Percentiles rank a stretch among this genome's conserved stretches.
Evolutionary conservation across 2,797 vertebrate genomes (phyloP).

Genomic region (Sebastiscus albofasciatus): DNA sequence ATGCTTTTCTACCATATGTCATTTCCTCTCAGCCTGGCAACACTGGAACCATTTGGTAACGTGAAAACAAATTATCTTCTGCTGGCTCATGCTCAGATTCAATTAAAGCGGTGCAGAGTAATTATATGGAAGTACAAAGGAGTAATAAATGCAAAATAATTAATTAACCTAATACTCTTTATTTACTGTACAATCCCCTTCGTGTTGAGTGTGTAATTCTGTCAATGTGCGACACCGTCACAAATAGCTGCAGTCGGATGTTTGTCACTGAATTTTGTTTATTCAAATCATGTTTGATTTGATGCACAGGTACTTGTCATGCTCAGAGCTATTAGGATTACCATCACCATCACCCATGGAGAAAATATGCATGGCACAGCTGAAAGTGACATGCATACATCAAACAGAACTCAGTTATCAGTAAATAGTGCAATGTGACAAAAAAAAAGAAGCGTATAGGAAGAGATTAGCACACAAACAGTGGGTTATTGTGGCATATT

Average conservation of each 20-base stretch:
- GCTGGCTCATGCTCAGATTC: conserved; percentile 95
- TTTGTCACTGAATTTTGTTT: conserved; percentile 10
- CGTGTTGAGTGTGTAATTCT: conserved; percentile 89
- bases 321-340: conserved; percentile 30
- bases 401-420: conserved; percentile 5
- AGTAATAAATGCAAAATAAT: conserved; percentile 98
- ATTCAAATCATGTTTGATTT: conserved; percentile 40
- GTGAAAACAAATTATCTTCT: conserved; percentile 98
- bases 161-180: conserved; percentile 98
- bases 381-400: conserved; percentile 10
- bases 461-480: not conserved
- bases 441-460: not conserved
- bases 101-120: conserved; percentile 94
- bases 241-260: conserved; percentile 26
- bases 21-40: conserved; percentile 93
- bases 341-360: conserved; percentile 11
- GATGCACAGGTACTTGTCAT: conserved; percentile 21
- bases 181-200: conserved; percentile 87
- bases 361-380: conserved; percentile 20
- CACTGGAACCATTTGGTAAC: conserved; percentile 95
- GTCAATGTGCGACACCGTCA: conserved; percentile 84
- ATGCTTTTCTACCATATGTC: conserved; percentile 85
- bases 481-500: not conserved
- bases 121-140: conserved; percentile 96
- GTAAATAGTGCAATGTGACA: not conserved